These are phyloP conservation scores for Sturnira hondurensis DNA, from an alignment of 2,113 vertebrate species.

Conservation along the genomic window DNA sequence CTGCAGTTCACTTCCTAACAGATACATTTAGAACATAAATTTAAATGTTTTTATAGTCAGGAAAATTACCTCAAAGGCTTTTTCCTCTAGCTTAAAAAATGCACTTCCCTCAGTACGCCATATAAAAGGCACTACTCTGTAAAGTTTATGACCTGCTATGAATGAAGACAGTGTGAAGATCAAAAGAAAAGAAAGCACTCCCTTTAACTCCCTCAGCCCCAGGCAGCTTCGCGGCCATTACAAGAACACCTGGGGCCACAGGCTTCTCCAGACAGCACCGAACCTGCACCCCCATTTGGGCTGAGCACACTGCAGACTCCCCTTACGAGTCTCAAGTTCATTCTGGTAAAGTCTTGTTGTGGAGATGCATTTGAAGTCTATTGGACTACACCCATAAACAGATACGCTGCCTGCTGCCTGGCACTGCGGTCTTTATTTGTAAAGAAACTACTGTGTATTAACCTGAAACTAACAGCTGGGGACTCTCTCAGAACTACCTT, in stretches of 20 bases:
- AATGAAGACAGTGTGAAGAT: conserved; percentile 26
- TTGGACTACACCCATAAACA: background rate
- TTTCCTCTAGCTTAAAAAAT: conserved; percentile 25
- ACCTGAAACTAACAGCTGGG: background rate
- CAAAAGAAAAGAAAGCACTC: conserved; percentile 24
- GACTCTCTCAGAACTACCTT: background rate
- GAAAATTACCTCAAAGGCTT: background rate
- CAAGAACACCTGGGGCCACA: background rate
- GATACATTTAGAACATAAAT: background rate
- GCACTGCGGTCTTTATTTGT: background rate
- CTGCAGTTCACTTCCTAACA: background rate
- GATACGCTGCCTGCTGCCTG: background rate
- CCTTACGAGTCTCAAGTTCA: background rate
- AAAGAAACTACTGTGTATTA: conserved; percentile 2
- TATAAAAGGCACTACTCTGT: conserved; percentile 14
- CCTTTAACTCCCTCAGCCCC: background rate
- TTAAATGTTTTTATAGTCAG: conserved; percentile 9
- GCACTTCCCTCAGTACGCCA: background rate
- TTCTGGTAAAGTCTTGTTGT: background rate
- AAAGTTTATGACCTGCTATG: background rate
- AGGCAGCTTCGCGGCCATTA: background rate
- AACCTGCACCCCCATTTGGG: background rate
- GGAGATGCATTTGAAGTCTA: background rate
- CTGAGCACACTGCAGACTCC: background rate
- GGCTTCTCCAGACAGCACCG: background rate